Base-by-base conservation (phyloP, 2,888 invertebrate genomes). In the Epinotia ramella region DNA sequence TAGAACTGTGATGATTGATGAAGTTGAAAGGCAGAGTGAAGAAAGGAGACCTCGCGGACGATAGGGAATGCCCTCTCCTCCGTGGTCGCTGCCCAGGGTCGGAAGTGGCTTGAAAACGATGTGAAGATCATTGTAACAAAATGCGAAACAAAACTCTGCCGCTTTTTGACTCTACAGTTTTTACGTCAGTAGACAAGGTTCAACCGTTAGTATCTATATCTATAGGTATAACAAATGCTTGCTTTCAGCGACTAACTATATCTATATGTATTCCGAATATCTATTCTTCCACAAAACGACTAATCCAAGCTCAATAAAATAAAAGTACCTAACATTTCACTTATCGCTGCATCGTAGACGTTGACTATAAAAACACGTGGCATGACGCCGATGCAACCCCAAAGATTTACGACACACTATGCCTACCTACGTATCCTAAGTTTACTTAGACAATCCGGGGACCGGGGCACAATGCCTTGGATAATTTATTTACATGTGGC, bases 401-500 rank as follows among this genome's bases (percentile, higher is more conserved):
- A 86, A 88, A 93, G 93, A 94, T 94, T 93, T 94, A 94, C 87
- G 81, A 80, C 85, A 88, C 88, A 88, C 87, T 90, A 88, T 53
- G 88, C 53, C 73, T 74, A 88, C 53, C 73, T 74, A 70, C 75
- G 65, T 70, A 88, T 86, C 86, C 86, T 81, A 79, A 89, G 90
- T 92, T 92, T 91, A 87, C 91, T 88, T 91, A 90, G 89, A 91
- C 91, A 87, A 89, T 87, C 89, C 86, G 78, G 66, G 85, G 83
- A 83, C 79, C 84, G 84, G 81, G 80, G 80, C 82, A 91, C 91
- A 92, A 91, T 90, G 87, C 86, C 82, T 82, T 77, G 86, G 84
- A 90, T 92, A 92, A 93, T 93, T 92, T 93, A 94, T 94, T 92
- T 92, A 93, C 89, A 89, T 86, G 81, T 78, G 80, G 86, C 87